Evolutionary conservation across 2,113 vertebrate genomes (phyloP).

Genomic region (Pelodiscus sinensis): DNA sequence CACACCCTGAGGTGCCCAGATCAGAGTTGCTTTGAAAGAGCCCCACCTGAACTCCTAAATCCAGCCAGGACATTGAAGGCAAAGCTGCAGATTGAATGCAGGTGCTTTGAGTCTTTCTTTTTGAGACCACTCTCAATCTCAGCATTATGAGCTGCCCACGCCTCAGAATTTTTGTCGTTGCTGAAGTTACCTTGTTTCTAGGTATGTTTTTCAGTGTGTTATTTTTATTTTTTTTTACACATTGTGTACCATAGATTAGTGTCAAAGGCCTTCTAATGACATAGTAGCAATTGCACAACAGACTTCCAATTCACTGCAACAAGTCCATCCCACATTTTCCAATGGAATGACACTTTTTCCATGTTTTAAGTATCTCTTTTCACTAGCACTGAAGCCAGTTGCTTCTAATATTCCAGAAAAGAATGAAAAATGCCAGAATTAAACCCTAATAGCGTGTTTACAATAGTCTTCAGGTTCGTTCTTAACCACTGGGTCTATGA

Average conservation of each 20-base stretch:
- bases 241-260: slow-evolving; percentile 18
- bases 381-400: slow-evolving; percentile 36
- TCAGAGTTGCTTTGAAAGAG: not conserved
- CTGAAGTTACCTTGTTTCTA: slow-evolving; percentile 48
- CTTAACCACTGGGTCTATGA: slow-evolving; percentile 65
- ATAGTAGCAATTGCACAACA: slow-evolving; percentile 47
- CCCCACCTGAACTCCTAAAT: not conserved
- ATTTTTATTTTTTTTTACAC: slow-evolving; percentile 37
- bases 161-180: not conserved
- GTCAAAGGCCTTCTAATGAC: slow-evolving; percentile 68
- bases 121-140: not conserved
- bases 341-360: slow-evolving; percentile 48
- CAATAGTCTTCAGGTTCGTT: slow-evolving; percentile 57
- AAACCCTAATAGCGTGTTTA: slow-evolving; percentile 52
- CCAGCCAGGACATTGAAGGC: not conserved
- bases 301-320: slow-evolving; percentile 9
- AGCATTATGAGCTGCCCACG: not conserved
- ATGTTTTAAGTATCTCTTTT: slow-evolving; percentile 63
- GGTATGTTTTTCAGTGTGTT: not conserved
- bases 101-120: not conserved
- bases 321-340: slow-evolving; percentile 13
- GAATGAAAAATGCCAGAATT: slow-evolving; percentile 34
- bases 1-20: not conserved
- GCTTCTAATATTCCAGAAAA: slow-evolving; percentile 52
- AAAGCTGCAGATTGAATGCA: not conserved